Evolutionary conservation across 2,797 vertebrate species (phyloP), one percentile per base, ranked within the genome.

Genomic region (Picus viridis): DNA sequence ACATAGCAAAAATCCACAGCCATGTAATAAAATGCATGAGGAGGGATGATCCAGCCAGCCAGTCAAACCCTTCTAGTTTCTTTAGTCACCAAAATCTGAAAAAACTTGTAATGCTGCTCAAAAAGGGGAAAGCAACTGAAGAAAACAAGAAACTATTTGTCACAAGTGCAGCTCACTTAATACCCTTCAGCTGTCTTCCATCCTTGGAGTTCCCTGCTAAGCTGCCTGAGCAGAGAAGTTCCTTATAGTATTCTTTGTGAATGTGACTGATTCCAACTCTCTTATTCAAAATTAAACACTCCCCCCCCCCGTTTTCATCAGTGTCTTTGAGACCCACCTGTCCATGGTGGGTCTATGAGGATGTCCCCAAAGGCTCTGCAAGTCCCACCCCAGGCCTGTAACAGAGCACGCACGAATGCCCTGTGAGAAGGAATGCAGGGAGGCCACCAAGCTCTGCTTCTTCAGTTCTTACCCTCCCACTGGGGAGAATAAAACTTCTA

Each of bases 401-500:
- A 67, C 13, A 64, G 10, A 63, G 13, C 10, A 45, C 77, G 61
- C 23, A 89, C 18, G 43, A 90, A 64, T 86, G 41, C 27, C 61
- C 58, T 65, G 17, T 62, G 83, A 92, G 89, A 86, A 93, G 29
- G 65, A 91, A 86, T 83, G 45, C 34, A 91, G 70, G 34, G 45
- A 86, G 73, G 57, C 74, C 59, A 91, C 73, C 69, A 90, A 80
- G 78, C 22, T 94, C 53, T 88, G 74, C 77, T 87, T 87, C 3
- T 2, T 85, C 58, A 62, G 22, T 90, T 94, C 77, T 86, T 65
- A 74, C 12, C 75, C 90, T 85, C 78, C 86, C 84, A 65, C 0
- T 65, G 69, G 58, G 81, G 56, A 87, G 54, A 92, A 95, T 80
- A 87, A 95, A 95, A 87, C 54, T 49, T 34, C 47, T 64, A 83